A percentile compares a stretch with the other conserved stretches of the same genome.
These are phyloP conservation scores for Aporophyla nigra DNA, from an alignment of 2,888 invertebrate species.

Conservation along the genomic window DNA sequence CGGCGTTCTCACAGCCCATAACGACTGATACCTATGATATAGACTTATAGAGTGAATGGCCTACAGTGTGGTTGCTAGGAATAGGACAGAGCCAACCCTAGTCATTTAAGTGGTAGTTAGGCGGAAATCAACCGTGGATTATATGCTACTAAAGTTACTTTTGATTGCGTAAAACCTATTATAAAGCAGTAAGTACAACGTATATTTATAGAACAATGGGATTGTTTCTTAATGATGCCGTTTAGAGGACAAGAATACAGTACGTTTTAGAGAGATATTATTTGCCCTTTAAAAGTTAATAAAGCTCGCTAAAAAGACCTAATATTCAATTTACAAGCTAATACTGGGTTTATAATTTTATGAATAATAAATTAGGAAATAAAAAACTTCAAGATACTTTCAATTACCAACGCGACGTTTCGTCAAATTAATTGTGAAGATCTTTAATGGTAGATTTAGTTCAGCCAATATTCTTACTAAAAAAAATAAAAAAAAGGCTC, in stretches of 20 bases:
- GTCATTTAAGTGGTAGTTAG: slow-evolving; percentile 1
- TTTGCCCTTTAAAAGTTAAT: not conserved
- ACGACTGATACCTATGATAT: too few relatives aligned
- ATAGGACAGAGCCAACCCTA: slow-evolving; percentile 23
- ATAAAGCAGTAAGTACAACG: slow-evolving; percentile 8
- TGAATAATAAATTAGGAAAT: not conserved
- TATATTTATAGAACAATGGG: not conserved
- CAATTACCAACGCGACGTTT: not conserved
- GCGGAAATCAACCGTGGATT: slow-evolving; percentile 29
- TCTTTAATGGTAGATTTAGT: not conserved
- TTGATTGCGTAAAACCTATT: slow-evolving; percentile 25
- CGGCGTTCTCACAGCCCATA: not conserved
- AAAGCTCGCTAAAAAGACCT: too few relatives aligned
- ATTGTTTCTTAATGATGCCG: not conserved
- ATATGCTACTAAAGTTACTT: slow-evolving; percentile 8
- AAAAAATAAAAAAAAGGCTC: not conserved
- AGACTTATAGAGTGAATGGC: too few relatives aligned
- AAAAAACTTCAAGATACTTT: not conserved
- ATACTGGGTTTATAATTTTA: not conserved
- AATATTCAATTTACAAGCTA: not conserved
- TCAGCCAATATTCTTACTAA: not conserved
- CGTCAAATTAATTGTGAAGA: too few relatives aligned
- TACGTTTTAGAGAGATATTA: not conserved
- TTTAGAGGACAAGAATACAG: slow-evolving; percentile 9
- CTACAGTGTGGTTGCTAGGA: too few relatives aligned